Conservation (phyloP, 2,888 invertebrate species). For the Drosophila lutescens region DNA sequence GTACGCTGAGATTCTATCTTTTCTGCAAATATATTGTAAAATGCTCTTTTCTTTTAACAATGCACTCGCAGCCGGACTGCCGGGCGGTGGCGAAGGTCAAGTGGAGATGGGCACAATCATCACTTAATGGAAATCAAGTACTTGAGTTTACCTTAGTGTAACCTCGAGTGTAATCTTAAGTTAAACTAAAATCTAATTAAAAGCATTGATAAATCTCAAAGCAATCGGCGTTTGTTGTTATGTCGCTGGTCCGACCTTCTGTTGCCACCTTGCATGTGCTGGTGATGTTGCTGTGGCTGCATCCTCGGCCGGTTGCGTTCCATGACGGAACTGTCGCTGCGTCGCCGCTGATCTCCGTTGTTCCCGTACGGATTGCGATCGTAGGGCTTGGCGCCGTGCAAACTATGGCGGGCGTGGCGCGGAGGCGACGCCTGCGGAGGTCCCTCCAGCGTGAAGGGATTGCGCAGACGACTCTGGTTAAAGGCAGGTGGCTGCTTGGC, state of each 20-base stretch:
- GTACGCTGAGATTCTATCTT: no score
- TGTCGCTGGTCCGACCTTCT: slow-evolving; percentile 74
- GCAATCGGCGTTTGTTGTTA: slow-evolving; percentile 54
- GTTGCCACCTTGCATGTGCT: slow-evolving; percentile 65
- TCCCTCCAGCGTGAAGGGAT: slow-evolving; percentile 49
- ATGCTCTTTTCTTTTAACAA: no score
- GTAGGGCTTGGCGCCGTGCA: slow-evolving; percentile 58
- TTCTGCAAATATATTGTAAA: no score
- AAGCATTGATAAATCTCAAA: slow-evolving; percentile 23
- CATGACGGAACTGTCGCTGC: slow-evolving; percentile 61
- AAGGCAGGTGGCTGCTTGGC: slow-evolving; percentile 12
- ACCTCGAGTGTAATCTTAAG: slow-evolving; percentile 8
- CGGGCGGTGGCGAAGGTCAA: not conserved
- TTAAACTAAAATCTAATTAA: slow-evolving; percentile 33
- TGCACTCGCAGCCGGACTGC: not conserved
- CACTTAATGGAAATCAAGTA: not conserved
- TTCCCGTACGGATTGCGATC: slow-evolving; percentile 37
- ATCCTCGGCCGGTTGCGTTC: slow-evolving; percentile 55
- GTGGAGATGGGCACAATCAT: not conserved
- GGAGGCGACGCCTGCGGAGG: not conserved
- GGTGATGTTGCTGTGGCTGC: slow-evolving; percentile 45
- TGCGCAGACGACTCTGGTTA: slow-evolving; percentile 21
- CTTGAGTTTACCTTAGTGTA: no score
- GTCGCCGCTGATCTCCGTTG: slow-evolving; percentile 57
- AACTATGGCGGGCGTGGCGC: slow-evolving; percentile 48